phyloP scores from a whole-genome alignment of 2,888 invertebrate genomes.

The Elaeidobius kamerunicus region DNA sequence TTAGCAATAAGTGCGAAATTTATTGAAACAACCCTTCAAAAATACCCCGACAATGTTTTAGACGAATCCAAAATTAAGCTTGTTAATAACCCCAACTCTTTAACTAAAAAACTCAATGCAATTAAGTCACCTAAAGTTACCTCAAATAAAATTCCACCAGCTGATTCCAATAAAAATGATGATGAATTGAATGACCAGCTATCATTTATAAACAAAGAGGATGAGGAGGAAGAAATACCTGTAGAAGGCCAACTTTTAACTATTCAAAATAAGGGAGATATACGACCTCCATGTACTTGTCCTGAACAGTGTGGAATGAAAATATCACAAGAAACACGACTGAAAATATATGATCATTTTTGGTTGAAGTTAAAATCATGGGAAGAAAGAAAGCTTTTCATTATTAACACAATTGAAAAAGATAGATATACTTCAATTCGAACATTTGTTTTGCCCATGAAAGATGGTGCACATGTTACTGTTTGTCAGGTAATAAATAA shows the following conservation, averaged over 20 bases:
- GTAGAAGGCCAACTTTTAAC: constrained; percentile 17
- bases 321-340: constrained; percentile 18
- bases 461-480: constrained; percentile 21
- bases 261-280: constrained; percentile 16
- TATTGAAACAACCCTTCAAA: constrained; percentile 25
- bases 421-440: constrained; percentile 23
- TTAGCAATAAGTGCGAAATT: constrained; percentile 27
- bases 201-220: constrained; percentile 5
- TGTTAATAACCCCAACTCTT: constrained; percentile 11
- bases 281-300: constrained; percentile 22
- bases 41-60: constrained; percentile 23
- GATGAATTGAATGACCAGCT: constrained; percentile 7
- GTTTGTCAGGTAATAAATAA: constrained; percentile 23
- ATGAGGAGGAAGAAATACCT: constrained; percentile 14
- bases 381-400: constrained; percentile 23
- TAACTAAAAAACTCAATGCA: constrained; percentile 8
- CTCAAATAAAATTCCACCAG: background rate
- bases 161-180: background rate
- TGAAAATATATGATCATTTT: constrained; percentile 26
- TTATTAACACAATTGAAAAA: constrained; percentile 23
- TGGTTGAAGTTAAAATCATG: constrained; percentile 21
- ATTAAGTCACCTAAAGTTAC: background rate
- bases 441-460: constrained; percentile 24
- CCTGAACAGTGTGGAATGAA: constrained; percentile 16
- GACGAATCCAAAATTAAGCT: constrained; percentile 23